A percentile compares a stretch with the other conserved stretches of the same genome.
These are phyloP conservation scores for Tyrannus savana DNA, from an alignment of 2,113 vertebrate genomes.

Conservation along the genomic window DNA sequence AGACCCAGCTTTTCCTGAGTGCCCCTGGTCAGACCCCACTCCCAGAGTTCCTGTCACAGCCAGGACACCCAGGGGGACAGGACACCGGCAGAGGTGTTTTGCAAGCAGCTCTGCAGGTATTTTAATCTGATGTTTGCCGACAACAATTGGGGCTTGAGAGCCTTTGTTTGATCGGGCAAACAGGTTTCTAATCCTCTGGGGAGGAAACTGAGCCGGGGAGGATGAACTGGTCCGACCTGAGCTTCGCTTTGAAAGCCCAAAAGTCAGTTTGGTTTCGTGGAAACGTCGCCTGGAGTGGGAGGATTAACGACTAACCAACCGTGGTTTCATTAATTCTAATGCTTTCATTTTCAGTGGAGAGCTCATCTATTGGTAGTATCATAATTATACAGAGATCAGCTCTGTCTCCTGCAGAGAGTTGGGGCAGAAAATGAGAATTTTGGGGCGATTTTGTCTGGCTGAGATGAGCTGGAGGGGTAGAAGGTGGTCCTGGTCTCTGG, in stretches of 20 bases:
- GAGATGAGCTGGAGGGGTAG: neutral
- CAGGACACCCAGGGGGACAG: rapidly evolving
- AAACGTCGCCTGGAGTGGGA: neutral
- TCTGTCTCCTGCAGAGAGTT: neutral
- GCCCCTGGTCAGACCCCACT: rapidly evolving
- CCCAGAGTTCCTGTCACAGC: rapidly evolving
- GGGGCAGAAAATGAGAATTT: rapidly evolving
- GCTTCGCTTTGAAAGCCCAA: neutral
- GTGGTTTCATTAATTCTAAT: neutral
- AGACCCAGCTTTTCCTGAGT: neutral
- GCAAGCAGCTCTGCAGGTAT: neutral
- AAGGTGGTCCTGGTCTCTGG: neutral
- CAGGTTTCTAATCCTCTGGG: neutral
- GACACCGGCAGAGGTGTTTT: neutral
- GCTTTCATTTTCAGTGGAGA: neutral
- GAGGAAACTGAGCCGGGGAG: neutral
- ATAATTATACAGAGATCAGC: neutral
- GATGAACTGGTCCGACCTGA: neutral
- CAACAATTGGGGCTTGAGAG: neutral
- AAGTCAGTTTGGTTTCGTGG: neutral
- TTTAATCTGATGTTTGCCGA: neutral
- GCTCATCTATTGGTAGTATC: neutral
- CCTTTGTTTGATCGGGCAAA: neutral
- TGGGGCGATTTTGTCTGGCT: neutral
- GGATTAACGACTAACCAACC: neutral